Conservation (phyloP, 1,140 invertebrate genomes). For the Camponotus floridanus region DNA sequence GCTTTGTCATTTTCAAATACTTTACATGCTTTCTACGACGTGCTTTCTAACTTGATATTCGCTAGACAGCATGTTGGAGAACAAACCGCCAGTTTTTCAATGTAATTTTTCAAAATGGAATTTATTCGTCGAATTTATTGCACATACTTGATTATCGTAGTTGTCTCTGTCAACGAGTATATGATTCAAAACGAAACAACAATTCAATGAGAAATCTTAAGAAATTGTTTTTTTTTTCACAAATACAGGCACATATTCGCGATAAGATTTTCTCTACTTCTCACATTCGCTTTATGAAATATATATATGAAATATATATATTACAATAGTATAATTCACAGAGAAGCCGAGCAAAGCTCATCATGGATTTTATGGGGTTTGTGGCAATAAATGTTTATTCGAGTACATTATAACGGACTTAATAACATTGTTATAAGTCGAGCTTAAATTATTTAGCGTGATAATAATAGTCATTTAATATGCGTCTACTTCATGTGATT, state of each 20-base stretch:
- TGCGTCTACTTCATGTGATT: constrained; percentile 2
- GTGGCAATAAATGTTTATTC: constrained; percentile 36
- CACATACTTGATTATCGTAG: not conserved
- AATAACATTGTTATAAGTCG: not conserved
- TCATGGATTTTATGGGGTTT: not conserved
- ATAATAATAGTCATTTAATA: constrained; percentile 9
- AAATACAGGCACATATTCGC: not conserved
- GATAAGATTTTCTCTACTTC: not conserved
- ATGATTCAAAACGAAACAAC: not conserved
- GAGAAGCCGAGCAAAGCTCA: not conserved
- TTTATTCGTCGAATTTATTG: constrained; percentile 1
- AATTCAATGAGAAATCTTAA: not conserved
- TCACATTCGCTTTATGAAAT: not conserved
- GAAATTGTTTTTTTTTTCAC: not conserved
- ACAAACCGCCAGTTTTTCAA: constrained; percentile 4
- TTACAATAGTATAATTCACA: not conserved
- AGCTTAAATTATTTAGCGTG: constrained; percentile 18
- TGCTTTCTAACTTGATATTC: constrained; percentile 1
- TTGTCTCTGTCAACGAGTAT: not conserved
- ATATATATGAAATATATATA: not conserved
- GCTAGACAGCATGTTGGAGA: not conserved
- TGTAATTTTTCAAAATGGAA: not conserved
- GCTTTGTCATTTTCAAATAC: constrained; percentile 22
- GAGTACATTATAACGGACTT: constrained; percentile 17
- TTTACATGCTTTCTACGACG: not conserved